A percentile compares a stretch with the other conserved stretches of the same genome.
Evolutionary conservation across 1,140 invertebrate genomes (phyloP).

Genomic region (Physella acuta): DNA sequence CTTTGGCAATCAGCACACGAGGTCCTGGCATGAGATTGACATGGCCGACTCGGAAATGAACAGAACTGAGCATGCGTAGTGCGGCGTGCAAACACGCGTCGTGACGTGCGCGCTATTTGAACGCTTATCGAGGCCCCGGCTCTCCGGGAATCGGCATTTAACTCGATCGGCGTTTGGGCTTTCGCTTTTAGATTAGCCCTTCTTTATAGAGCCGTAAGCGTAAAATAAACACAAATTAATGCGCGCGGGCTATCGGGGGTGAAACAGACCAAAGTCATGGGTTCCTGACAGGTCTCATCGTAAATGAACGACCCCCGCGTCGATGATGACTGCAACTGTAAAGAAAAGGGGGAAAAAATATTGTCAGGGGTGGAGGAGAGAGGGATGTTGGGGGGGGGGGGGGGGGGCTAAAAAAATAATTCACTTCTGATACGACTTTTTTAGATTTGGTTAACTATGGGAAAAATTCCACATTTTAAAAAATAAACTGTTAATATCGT

Average conservation of each 20-base stretch:
- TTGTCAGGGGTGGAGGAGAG: background rate
- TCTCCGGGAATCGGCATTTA: conserved; percentile 10
- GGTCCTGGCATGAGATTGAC: conserved; percentile 24
- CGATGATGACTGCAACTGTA: background rate
- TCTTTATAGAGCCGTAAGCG: conserved; percentile 18
- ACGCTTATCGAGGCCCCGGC: conserved; percentile 18
- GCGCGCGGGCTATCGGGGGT: conserved; percentile 11
- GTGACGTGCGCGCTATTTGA: conserved; percentile 21
- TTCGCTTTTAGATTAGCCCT: conserved; percentile 21
- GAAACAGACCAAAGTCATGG: background rate
- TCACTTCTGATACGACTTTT: too few relatives aligned
- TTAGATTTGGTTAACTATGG: too few relatives aligned
- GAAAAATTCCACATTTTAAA: too few relatives aligned
- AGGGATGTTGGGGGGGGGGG: too few relatives aligned
- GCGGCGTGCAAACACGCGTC: conserved; percentile 24
- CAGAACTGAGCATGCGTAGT: conserved; percentile 27
- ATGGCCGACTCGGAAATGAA: conserved; percentile 27
- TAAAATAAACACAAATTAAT: conserved; percentile 28
- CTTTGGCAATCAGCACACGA: conserved; percentile 14
- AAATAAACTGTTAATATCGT: too few relatives aligned
- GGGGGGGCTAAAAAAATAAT: too few relatives aligned
- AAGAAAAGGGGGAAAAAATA: conserved; percentile 11
- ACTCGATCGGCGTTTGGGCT: conserved; percentile 2
- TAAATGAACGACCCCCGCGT: background rate
- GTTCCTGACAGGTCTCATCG: conserved; percentile 17